A percentile compares a stretch with the other conserved stretches of the same genome.
These are phyloP conservation scores for Sipha maydis DNA, from an alignment of 2,888 invertebrate genomes.

Conservation along the genomic window DNA sequence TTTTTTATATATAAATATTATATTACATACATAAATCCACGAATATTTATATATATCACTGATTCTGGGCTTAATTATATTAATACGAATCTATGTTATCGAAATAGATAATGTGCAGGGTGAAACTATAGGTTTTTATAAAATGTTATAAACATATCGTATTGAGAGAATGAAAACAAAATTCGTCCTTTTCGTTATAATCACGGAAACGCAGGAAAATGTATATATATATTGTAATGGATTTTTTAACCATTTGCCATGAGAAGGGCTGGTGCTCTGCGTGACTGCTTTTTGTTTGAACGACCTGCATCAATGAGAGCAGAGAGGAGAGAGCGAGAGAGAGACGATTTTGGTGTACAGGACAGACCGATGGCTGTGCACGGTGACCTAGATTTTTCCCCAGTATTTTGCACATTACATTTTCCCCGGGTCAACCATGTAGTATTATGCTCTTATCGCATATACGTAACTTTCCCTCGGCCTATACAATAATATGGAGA, in stretches of 20 bases:
- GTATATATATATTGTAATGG: constrained; percentile 31
- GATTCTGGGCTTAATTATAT: too few relatives aligned
- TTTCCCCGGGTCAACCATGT: constrained; percentile 52
- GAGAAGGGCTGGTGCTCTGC: background rate
- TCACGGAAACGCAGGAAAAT: background rate
- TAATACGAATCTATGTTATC: too few relatives aligned
- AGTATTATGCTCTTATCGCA: constrained; percentile 48
- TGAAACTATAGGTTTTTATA: background rate
- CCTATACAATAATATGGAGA: background rate
- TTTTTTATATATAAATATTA: too few relatives aligned
- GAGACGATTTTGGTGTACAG: constrained; percentile 48
- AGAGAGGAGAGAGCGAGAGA: constrained; percentile 48
- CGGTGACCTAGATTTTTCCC: constrained; percentile 43
- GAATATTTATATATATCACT: too few relatives aligned
- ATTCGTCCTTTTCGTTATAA: constrained; percentile 4
- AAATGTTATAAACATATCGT: background rate
- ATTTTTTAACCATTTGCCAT: constrained; percentile 37
- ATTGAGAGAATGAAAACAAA: background rate
- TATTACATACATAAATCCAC: too few relatives aligned
- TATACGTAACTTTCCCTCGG: constrained; percentile 7
- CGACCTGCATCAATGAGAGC: constrained; percentile 27
- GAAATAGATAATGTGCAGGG: too few relatives aligned
- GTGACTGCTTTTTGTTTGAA: constrained; percentile 32
- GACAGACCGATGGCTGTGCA: constrained; percentile 43
- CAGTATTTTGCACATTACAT: constrained; percentile 39